phyloP scores from a whole-genome alignment of 2,113 vertebrate genomes.

The Protobothrops mucrosquamatus region DNA sequence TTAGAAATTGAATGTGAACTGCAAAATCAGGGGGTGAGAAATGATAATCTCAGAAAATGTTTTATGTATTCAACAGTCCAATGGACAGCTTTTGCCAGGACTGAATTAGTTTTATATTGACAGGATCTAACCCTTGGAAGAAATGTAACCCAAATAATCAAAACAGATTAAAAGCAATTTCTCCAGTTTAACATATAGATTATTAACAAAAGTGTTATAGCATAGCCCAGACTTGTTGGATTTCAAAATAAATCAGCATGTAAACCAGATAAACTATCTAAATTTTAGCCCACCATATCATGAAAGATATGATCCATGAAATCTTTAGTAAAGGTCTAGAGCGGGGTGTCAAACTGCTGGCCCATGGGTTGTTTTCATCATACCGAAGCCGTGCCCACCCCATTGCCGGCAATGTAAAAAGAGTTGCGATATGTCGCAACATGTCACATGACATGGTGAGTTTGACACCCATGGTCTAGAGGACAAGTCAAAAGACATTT shows the following conservation, averaged over 20 bases:
- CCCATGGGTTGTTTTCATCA: too few species aligned
- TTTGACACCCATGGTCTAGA: too few species aligned
- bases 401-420: too few species aligned
- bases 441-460: fast-evolving
- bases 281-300: neutral
- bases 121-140: neutral
- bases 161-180: neutral
- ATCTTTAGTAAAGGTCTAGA: neutral
- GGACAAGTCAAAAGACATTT: neutral
- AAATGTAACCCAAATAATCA: neutral
- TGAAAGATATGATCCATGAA: neutral
- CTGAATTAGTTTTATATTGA: neutral
- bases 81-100: neutral
- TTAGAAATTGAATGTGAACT: neutral
- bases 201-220: neutral
- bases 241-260: neutral
- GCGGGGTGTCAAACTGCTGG: too few species aligned
- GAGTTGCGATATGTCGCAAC: too few species aligned
- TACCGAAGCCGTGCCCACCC: too few species aligned
- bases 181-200: neutral
- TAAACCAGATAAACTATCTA: neutral
- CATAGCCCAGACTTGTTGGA: neutral
- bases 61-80: neutral
- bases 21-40: neutral
- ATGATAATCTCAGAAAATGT: neutral